These are phyloP conservation scores for Aphelenchoides bicaudatus DNA, from an alignment of 2,888 invertebrate genomes.

Conservation along the genomic window DNA sequence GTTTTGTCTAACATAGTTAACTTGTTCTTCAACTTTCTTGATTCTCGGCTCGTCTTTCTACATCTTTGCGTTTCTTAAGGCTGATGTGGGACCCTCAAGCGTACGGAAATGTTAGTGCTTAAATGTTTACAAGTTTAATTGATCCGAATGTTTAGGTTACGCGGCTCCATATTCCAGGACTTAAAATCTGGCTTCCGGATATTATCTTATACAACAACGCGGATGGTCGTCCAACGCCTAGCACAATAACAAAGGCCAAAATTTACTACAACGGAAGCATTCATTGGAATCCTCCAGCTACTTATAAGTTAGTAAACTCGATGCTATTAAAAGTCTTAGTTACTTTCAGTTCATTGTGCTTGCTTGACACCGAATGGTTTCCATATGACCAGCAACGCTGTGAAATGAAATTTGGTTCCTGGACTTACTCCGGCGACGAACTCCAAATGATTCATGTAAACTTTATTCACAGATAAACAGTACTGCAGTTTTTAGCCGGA, in stretches of 20 bases:
- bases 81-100: conserved; percentile 12
- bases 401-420: conserved; percentile 58
- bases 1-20: too few relatives aligned
- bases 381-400: conserved; percentile 56
- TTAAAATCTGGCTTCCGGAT: conserved; percentile 30
- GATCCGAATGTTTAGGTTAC: conserved; percentile 44
- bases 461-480: neutral
- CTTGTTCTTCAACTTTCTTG: too few relatives aligned
- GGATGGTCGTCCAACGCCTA: conserved; percentile 17
- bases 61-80: too few relatives aligned
- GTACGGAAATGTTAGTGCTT: neutral
- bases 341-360: conserved; percentile 57
- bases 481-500: conserved; percentile 22
- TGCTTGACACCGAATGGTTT: conserved; percentile 57
- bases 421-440: conserved; percentile 59
- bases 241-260: conserved; percentile 17
- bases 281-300: conserved; percentile 44
- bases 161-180: conserved; percentile 52
- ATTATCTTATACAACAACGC: conserved; percentile 28
- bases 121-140: neutral
- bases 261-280: conserved; percentile 17
- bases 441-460: conserved; percentile 56
- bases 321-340: too few relatives aligned
- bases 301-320: too few relatives aligned
- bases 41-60: too few relatives aligned